A percentile compares a stretch with the other conserved stretches of the same genome.
Evolutionary conservation across 2,113 vertebrate genomes (phyloP).

Genomic region (Alectura lathami): DNA sequence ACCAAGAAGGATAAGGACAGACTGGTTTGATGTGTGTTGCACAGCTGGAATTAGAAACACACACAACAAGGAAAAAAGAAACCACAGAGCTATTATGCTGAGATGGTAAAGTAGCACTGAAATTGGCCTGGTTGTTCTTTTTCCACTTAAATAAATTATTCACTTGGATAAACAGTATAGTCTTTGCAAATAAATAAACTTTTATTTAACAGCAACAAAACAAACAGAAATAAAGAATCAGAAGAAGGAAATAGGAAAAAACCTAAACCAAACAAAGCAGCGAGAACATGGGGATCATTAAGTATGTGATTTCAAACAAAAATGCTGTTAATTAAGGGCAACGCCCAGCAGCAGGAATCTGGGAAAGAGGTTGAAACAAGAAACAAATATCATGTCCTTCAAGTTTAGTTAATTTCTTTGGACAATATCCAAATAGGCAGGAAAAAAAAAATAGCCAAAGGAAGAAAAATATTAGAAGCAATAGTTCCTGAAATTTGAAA

Average conservation of each 20-base stretch:
- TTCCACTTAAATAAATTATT: slow-evolving; percentile 66
- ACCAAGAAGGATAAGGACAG: slow-evolving; percentile 64
- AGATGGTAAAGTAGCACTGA: slow-evolving; percentile 63
- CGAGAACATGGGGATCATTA: slow-evolving; percentile 56
- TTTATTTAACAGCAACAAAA: slow-evolving; percentile 58
- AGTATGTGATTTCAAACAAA: slow-evolving; percentile 65
- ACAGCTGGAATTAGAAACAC: slow-evolving; percentile 72
- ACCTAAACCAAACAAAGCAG: slow-evolving; percentile 39
- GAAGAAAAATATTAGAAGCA: background rate
- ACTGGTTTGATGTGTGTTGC: slow-evolving; percentile 64
- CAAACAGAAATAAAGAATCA: slow-evolving; percentile 23
- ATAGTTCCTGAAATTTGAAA: background rate
- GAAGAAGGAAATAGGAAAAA: slow-evolving; percentile 65
- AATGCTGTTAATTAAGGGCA: slow-evolving; percentile 73
- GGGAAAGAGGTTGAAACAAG: slow-evolving; percentile 62
- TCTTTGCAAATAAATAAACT: slow-evolving; percentile 71
- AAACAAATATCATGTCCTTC: slow-evolving; percentile 63
- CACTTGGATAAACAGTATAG: slow-evolving; percentile 67
- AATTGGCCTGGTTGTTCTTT: slow-evolving; percentile 56
- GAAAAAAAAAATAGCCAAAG: background rate
- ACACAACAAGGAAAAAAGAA: slow-evolving; percentile 29
- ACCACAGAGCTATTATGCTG: slow-evolving; percentile 63
- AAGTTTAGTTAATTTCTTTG: slow-evolving; percentile 60
- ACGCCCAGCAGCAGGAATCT: slow-evolving; percentile 60
- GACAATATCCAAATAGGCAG: slow-evolving; percentile 16